A percentile compares a stretch with the other conserved stretches of the same genome.
phyloP scores from a whole-genome alignment of 2,888 invertebrate genomes.

The Carcina quercana region DNA sequence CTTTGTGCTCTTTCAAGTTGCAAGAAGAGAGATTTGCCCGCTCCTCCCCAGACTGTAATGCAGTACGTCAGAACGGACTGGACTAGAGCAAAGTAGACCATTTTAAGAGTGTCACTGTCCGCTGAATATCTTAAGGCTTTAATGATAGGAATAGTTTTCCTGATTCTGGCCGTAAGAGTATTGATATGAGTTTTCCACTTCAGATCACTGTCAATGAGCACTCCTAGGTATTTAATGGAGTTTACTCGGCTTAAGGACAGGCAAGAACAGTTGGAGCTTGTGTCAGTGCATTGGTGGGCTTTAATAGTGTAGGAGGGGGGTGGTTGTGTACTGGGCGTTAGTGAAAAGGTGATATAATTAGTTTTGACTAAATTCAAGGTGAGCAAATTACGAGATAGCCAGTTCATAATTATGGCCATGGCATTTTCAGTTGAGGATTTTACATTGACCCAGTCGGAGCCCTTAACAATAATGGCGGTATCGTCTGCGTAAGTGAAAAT shows the following conservation, averaged over 20 bases:
- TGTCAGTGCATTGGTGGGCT: background rate
- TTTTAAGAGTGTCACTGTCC: background rate
- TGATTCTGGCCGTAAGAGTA: background rate
- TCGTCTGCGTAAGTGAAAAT: slow-evolving; percentile 2
- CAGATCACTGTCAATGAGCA: background rate
- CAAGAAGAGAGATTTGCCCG: background rate
- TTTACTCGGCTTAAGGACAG: background rate
- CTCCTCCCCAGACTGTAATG: background rate
- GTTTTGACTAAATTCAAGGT: slow-evolving; percentile 1
- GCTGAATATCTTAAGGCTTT: background rate
- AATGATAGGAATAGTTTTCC: background rate
- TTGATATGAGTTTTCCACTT: background rate
- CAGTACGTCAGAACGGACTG: slow-evolving; percentile 3
- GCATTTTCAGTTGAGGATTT: background rate
- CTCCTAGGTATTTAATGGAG: background rate
- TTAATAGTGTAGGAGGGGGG: background rate
- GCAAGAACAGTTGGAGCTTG: background rate
- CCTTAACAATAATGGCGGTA: background rate
- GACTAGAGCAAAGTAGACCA: slow-evolving; percentile 1
- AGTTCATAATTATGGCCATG: background rate
- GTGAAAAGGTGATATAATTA: background rate
- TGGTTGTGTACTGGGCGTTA: background rate
- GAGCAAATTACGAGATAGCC: background rate
- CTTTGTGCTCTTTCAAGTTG: background rate
- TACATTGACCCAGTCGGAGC: background rate